Evolutionary conservation across 2,888 invertebrate species (phyloP).

Genomic region (Protonemura montana): DNA sequence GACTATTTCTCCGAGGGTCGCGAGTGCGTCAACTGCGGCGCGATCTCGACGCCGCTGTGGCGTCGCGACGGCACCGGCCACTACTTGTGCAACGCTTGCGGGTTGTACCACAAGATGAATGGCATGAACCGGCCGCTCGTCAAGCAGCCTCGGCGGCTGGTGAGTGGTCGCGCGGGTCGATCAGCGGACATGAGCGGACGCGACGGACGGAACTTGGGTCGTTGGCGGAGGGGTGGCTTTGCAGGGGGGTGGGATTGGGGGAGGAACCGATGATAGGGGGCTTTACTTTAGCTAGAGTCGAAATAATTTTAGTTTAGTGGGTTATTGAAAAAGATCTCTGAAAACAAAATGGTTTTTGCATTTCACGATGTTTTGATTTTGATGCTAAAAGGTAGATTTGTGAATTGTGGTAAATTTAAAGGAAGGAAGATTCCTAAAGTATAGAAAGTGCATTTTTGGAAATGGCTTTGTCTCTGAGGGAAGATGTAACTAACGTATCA

Average conservation of each 20-base stretch:
- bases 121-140: constrained; percentile 92
- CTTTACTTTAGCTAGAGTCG: no score
- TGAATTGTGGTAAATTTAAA: no score
- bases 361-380: no score
- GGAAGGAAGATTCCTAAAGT: no score
- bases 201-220: constrained; percentile 47
- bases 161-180: constrained; percentile 63
- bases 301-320: neutral
- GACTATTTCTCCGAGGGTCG: constrained; percentile 63
- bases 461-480: no score
- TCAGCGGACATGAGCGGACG: constrained; percentile 44
- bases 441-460: no score
- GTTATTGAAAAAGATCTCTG: no score
- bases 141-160: constrained; percentile 91
- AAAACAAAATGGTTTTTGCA: no score
- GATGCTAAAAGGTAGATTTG: no score
- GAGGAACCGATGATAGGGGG: no score
- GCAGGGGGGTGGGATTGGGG: no score
- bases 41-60: constrained; percentile 93
- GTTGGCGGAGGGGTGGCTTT: neutral
- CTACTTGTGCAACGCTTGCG: constrained; percentile 99
- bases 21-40: constrained; percentile 77
- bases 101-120: constrained; percentile 97
- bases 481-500: no score
- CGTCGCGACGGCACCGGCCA: constrained; percentile 98